Conservation (phyloP, 2,113 vertebrate genomes). For the Turdus rufiventris region DNA sequence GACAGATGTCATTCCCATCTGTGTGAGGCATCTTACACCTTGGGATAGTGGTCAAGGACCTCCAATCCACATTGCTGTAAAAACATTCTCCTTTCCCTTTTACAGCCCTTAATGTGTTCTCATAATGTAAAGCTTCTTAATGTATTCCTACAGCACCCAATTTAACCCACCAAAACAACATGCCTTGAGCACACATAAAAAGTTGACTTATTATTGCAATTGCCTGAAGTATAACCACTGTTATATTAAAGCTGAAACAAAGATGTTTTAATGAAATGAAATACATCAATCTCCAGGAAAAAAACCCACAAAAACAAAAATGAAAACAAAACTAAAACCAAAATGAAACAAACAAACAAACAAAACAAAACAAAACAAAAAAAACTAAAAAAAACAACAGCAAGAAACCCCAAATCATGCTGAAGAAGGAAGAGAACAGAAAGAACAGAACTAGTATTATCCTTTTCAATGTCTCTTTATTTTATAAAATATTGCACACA, state of each 20-base stretch:
- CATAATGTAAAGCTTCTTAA: neutral
- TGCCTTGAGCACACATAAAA: neutral
- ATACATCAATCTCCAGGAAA: neutral
- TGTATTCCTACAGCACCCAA: neutral
- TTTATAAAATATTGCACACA: slow-evolving; percentile 46
- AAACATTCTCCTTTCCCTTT: neutral
- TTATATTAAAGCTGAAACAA: neutral
- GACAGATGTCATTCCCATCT: neutral
- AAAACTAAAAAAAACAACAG: neutral
- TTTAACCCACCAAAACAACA: neutral
- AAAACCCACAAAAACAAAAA: too few species aligned
- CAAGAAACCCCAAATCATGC: neutral
- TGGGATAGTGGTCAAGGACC: neutral
- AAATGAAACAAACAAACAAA: neutral
- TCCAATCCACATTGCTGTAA: neutral
- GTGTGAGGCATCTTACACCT: neutral
- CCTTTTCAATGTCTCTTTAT: neutral
- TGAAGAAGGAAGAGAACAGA: neutral
- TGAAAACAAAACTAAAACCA: neutral
- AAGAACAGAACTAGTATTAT: neutral
- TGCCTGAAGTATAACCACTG: neutral
- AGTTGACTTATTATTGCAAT: neutral
- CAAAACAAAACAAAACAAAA: neutral
- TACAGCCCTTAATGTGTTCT: neutral
- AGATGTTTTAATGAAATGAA: neutral